Evolutionary conservation across 2,888 invertebrate genomes (phyloP), one percentile per base, ranked within the genome.

Genomic region (Chironomus riparius): DNA sequence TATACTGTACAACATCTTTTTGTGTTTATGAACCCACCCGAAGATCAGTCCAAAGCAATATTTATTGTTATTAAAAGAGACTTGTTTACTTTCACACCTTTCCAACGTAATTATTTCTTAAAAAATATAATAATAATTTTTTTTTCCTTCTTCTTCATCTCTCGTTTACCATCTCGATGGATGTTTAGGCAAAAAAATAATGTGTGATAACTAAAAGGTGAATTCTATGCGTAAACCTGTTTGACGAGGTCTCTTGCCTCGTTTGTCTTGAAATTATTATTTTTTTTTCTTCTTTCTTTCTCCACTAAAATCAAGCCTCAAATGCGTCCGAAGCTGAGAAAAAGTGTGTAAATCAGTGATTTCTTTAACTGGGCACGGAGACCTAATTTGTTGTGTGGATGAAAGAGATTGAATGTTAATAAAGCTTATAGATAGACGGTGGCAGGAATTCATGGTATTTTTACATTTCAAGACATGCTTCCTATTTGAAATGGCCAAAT

Each of bases 71-170:
- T 21, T 13, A 56, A 47, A 28, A 61, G 47, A 62, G 65, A 68
- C 48, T 68, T 74, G 68, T 74, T 74, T 74, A 74, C 74, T 74
- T 74, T 74, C 47, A 74, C 74, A 74, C 74, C 65, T 73, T 73
- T 72, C 61, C 24, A 18, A 62, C 21, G 56, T 56, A 56, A 15
- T 56, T 38, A 38, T 38, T 38, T 38, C 38, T 65, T 65, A 65
- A 65, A n/a, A 65, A 22, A 21, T 6, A 65, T 10, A 21, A 24
- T 65, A 22, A 56, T n/a, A n/a, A n/a, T 50, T 50, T 6, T 56
- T 56, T 56, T 56, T 56, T 15, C 13, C 13, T 56, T 12, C n/a
- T 15, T 15, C 56, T 15, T 56, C 13, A 10, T 50, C 18, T 56
- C 18, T 15, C 56, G 6, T 15, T 15, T 18, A 56, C 56, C 56